phyloP scores from a whole-genome alignment of 2,113 vertebrate genomes.

The Pan paniscus region DNA sequence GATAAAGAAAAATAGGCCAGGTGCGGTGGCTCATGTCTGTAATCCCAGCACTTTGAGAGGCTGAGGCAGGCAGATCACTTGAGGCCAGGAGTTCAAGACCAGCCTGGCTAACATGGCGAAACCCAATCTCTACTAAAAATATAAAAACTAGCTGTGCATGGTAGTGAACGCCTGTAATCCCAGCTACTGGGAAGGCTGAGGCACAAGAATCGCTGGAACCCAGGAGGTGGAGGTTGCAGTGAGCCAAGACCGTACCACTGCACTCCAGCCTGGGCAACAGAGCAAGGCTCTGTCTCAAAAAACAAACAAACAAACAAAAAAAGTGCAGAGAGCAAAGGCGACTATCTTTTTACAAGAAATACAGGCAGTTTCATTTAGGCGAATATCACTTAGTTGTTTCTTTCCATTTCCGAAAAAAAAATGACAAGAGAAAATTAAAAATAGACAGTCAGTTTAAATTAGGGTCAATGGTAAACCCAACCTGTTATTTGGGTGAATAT shows the following conservation, averaged over 20 bases:
- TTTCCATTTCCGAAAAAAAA: not conserved
- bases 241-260: too few species aligned
- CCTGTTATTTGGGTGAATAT: not conserved
- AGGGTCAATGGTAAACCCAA: not conserved
- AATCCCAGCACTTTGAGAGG: not conserved
- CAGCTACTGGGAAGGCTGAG: too few species aligned
- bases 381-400: not conserved
- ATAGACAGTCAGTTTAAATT: not conserved
- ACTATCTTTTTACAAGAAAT: not conserved
- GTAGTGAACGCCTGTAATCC: too few species aligned
- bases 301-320: too few species aligned
- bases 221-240: too few species aligned
- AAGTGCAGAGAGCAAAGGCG: not conserved
- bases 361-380: not conserved
- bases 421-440: conserved; percentile 12
- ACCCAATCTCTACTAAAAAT: too few species aligned
- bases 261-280: too few species aligned
- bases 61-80: not conserved
- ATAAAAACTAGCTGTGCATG: too few species aligned
- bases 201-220: too few species aligned
- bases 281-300: too few species aligned
- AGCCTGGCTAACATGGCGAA: not conserved
- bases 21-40: not conserved
- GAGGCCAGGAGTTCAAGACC: not conserved
- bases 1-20: not conserved